Conservation (phyloP, 2,888 invertebrate genomes). For the Pycnomerus fuliginosus region DNA sequence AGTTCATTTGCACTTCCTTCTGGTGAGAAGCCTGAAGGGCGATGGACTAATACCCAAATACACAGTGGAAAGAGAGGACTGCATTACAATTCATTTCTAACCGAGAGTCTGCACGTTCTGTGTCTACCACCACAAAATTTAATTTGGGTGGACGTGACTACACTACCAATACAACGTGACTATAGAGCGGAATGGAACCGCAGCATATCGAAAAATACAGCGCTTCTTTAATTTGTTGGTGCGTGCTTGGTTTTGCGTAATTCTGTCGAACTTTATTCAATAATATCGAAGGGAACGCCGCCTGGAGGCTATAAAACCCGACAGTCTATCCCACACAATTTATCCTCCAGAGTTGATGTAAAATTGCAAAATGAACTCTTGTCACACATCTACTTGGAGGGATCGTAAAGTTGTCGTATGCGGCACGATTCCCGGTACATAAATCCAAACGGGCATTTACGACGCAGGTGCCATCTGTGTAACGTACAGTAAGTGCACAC, state of each 20-base stretch:
- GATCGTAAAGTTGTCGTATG: conserved; percentile 25
- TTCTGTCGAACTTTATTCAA: no score
- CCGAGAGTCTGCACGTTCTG: conserved; percentile 22
- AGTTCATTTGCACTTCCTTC: conserved; percentile 23
- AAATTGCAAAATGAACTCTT: conserved; percentile 28
- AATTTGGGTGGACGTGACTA: conserved; percentile 47
- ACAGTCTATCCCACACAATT: conserved; percentile 2
- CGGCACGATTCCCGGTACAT: conserved; percentile 27
- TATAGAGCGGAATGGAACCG: conserved; percentile 15
- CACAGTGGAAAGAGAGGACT: not conserved
- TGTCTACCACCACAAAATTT: conserved; percentile 44
- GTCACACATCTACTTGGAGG: conserved; percentile 29
- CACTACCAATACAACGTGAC: conserved; percentile 36
- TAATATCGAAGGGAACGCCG: no score
- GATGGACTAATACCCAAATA: not conserved
- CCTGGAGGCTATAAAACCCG: conserved; percentile 1
- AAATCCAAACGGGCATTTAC: conserved; percentile 33
- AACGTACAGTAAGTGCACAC: conserved; percentile 29
- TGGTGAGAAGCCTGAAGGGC: not conserved
- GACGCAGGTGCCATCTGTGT: conserved; percentile 36
- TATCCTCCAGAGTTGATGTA: conserved; percentile 7
- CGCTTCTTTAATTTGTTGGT: conserved; percentile 7
- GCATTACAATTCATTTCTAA: conserved; percentile 14
- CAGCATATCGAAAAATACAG: conserved; percentile 12
- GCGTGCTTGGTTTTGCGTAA: not conserved